Percentiles rank a stretch among this genome's conserved stretches.
Evolutionary conservation across 2,113 vertebrate genomes (phyloP).

Genomic region (Albula goreensis): DNA sequence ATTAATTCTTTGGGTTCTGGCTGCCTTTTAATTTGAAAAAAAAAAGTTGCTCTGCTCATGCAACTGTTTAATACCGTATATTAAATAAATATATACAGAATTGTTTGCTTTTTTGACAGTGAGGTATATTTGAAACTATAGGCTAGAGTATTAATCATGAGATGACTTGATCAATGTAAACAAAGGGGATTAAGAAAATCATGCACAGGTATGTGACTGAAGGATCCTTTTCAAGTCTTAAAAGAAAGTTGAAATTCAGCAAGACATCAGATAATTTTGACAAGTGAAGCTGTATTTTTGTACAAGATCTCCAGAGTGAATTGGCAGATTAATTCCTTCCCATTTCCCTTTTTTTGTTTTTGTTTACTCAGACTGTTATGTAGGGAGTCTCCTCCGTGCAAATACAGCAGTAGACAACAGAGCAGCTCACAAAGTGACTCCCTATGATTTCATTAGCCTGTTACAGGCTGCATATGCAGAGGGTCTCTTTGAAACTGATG

Average conservation of each 20-base stretch:
- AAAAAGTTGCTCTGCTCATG: too few species aligned
- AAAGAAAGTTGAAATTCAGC: slow-evolving; percentile 19
- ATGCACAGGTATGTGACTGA: not conserved
- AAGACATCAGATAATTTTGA: not conserved
- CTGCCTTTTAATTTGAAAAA: too few species aligned
- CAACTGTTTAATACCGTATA: too few species aligned
- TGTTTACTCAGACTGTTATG: not conserved
- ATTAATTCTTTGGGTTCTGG: too few species aligned
- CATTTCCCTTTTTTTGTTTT: too few species aligned
- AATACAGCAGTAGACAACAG: not conserved
- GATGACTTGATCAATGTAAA: not conserved
- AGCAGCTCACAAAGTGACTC: not conserved
- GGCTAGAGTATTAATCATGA: not conserved
- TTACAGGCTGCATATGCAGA: not conserved
- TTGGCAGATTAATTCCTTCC: too few species aligned
- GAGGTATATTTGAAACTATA: not conserved
- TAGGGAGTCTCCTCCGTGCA: not conserved
- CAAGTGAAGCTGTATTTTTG: not conserved
- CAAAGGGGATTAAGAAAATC: too few species aligned
- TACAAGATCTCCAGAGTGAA: not conserved
- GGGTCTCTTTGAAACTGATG: not conserved
- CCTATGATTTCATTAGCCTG: not conserved
- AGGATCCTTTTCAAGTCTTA: not conserved
- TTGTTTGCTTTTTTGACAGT: not conserved
- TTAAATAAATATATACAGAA: not conserved